Conservation (phyloP, 1,140 invertebrate genomes). For the Trialeurodes vaporariorum region DNA sequence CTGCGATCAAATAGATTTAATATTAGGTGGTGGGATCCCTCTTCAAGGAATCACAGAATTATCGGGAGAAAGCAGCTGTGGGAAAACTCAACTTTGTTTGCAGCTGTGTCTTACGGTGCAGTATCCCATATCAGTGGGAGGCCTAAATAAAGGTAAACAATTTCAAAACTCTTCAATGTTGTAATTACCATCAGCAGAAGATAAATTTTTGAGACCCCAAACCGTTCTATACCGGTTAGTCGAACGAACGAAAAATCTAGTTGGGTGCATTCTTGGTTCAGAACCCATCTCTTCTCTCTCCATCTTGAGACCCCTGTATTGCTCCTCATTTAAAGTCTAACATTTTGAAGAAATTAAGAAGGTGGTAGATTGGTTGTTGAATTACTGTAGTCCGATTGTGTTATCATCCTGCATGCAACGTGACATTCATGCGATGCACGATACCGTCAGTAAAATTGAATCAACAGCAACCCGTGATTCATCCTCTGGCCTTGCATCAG, state of each 20-base stretch:
- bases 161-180: neutral
- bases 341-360: no score
- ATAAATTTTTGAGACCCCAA: conserved; percentile 4
- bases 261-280: neutral
- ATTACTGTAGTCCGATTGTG: no score
- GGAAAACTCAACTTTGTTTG: conserved; percentile 75
- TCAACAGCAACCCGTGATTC: no score
- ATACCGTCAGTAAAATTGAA: no score
- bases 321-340: neutral
- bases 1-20: conserved; percentile 45
- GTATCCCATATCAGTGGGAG: conserved; percentile 35
- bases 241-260: no score
- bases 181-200: neutral
- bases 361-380: no score
- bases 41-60: conserved; percentile 64
- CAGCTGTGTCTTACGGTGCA: conserved; percentile 54
- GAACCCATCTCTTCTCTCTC: neutral
- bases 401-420: no score
- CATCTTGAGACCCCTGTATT: neutral
- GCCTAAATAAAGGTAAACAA: conserved; percentile 37
- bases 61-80: conserved; percentile 64
- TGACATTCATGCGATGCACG: no score
- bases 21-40: conserved; percentile 55
- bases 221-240: no score
- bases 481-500: no score